Base-by-base conservation (phyloP, 2,888 invertebrate species). In the Phasia obesa region DNA sequence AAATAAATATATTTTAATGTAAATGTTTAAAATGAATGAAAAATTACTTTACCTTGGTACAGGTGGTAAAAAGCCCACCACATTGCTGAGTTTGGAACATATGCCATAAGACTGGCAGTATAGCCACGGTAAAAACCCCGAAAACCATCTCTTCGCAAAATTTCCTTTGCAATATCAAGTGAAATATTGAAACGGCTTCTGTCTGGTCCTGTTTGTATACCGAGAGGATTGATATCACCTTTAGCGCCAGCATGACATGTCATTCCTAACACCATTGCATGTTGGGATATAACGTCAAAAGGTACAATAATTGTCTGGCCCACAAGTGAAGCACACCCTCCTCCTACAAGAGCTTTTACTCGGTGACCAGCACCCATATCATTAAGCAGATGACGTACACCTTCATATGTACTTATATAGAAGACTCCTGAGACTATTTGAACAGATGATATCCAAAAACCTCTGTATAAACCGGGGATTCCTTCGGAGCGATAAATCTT, bases 21-120 rank as follows among this genome's bases (percentile, higher is more conserved):
- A n/a, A n/a, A n/a, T n/a, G n/a, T n/a, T 31, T 5, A 35, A 35
- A 35, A 11, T 11, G 1, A 0, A 53, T 6, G 1, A 47, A 4
- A 31, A 13, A 11, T n/a, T 38, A 49, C 49, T 42, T 74, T 91
- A 98, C 98, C 97, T 94, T 98, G 97, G 91, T 98, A 98, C 53
- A 96, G 93, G 85, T 97, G 97, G 91, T 99, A 99, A 87, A 98
- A 95, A 21, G 95, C 96, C 99, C 99, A 99, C 98, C 99, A 99
- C 57, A 98, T 93, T n/a, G 98, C 98, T 19, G 97, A 98, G 91
- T 98, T 98, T 15, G 99, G 98, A 57, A 98, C 98, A 90, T 98
- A 99, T 0, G 98, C 96, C 86, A 96, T 95, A 13, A 99, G 92
- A 31, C 98, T 98, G 0, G 98, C 97, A 27, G 95, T 93, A 90